Evolutionary conservation across 2,888 invertebrate species (phyloP), one percentile per base, ranked within the genome.

Genomic region (Molorchus minor): DNA sequence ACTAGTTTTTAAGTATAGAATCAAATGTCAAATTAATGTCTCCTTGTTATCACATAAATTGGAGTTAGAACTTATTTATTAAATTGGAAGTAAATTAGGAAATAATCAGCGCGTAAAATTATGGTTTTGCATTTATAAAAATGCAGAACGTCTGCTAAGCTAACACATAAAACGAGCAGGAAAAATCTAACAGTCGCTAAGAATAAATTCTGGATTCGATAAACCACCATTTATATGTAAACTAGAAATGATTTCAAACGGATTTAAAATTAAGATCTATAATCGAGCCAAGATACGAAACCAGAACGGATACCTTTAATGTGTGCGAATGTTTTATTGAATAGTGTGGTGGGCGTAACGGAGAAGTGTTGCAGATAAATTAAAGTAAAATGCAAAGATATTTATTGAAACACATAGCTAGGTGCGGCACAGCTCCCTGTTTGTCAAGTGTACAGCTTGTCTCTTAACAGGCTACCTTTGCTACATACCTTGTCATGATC

Each of bases 351-450:
- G 55, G 64, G 64, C 62, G 64, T 65, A 62, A 65, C 62, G 62
- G 58, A 57, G 57, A 65, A 62, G 59, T 60, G 64, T 60, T 59
- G 62, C 57, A 64, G 63, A 66, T 64, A 66, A 66, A 62, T 66
- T 52, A 59, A 57, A 59, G 55, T 62, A 61, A 66, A 65, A 65
- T 65, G 63, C 65, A 63, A 49, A 60, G 61, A 61, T 62, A 63
- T 66, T 66, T 65, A 65, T 65, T 65, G 65, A 49, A 61, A 67
- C 62, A 56, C 58, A 61, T 52, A 62, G 61, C 47, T 67, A 64
- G 69, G 69, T 65, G 69, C 64, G 69, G 69, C 61, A 56, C 56
- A 64, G 65, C 58, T 64, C 60, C 65, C 60, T 56, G 65, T 69
- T 67, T 67, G 67, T 69, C 69, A 67, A 65, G 63, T 60, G 69